Evolutionary conservation across 2,888 invertebrate species (phyloP), one percentile per base, ranked within the genome.

Genomic region (Chrysotoxum bicinctum): DNA sequence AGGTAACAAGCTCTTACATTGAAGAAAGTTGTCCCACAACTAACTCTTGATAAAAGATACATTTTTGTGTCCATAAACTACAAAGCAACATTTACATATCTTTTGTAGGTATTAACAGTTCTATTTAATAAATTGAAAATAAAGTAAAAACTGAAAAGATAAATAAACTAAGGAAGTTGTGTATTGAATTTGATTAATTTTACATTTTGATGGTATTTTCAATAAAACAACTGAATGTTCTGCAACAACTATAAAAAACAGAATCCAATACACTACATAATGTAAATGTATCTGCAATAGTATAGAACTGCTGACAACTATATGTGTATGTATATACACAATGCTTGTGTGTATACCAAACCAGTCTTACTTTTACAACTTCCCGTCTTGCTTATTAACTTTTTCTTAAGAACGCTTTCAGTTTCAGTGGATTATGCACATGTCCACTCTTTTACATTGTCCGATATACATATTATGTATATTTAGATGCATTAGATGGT

Each of bases 21-120:
- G 23, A 40, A 60, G 60, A 60, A 60, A 60, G 60, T 60, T 60
- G 60, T 40, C 23, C 23, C 37, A 60, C 21, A 9, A 60, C 60
- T 60, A 40, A 56, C 23, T 14, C 23, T 50, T n/a, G 14, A n/a
- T 3, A 1, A 50, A 50, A 50, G 50, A 23, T 26, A 50, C 50
- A 50, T 50, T 50, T 50, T 23, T 23, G 26, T 23, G 23, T 50
- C 23, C 1, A 50, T 26, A n/a, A 50, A n/a, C 50, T 50, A 50
- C 50, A 50, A 50, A 50, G 50, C 23, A 26, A 50, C 50, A 50
- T 50, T 50, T 14, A 14, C 14, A 50, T 50, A 8, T 50, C 3
- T n/a, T 50, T 26, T 8, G 14, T 26, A 3, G 7, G 7, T 3
- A 23, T 26, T 14, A 8, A 23, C 2, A n/a, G 3, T 14, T 43